phyloP scores from a whole-genome alignment of 2,888 invertebrate genomes.

The Psococerastis gibbosa region DNA sequence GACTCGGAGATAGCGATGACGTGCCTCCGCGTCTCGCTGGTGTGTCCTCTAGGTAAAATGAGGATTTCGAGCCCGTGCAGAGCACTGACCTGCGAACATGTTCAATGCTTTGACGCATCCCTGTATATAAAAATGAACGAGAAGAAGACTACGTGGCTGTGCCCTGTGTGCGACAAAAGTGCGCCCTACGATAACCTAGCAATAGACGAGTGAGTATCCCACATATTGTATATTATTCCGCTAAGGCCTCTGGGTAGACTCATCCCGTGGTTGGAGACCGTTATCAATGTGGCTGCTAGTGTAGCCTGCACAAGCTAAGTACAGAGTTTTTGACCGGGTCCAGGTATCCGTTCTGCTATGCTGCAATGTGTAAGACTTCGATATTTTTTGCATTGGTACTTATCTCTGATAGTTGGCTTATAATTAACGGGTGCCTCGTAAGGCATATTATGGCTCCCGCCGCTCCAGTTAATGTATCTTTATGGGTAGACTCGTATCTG shows the following conservation, averaged over 20 bases:
- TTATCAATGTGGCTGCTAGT: not conserved
- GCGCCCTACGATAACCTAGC: conserved; percentile 80
- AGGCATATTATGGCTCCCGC: too few relatives aligned
- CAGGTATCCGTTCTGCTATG: too few relatives aligned
- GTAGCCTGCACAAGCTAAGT: too few relatives aligned
- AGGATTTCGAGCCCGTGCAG: conserved; percentile 78
- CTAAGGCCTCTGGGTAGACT: not conserved
- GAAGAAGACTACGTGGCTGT: conserved; percentile 93
- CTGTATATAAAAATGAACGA: conserved; percentile 97
- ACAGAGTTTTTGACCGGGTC: too few relatives aligned
- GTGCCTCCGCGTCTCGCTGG: conserved; percentile 75
- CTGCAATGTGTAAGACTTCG: too few relatives aligned
- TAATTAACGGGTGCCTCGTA: too few relatives aligned
- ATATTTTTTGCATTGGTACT: too few relatives aligned
- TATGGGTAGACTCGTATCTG: too few relatives aligned
- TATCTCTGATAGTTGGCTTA: too few relatives aligned
- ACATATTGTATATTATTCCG: not conserved
- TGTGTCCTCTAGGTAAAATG: conserved; percentile 89
- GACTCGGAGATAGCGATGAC: conserved; percentile 95
- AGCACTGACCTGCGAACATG: conserved; percentile 78
- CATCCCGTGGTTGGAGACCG: conserved; percentile 2
- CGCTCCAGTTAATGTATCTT: too few relatives aligned
- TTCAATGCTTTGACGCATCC: conserved; percentile 96
- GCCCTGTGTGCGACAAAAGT: conserved; percentile 90
- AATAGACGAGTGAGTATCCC: conserved; percentile 64